Evolutionary conservation across 35 echinoderm and acorn worm species (phyloP), one percentile per base, ranked within the genome.

Genomic region (Lytechinus variegatus): DNA sequence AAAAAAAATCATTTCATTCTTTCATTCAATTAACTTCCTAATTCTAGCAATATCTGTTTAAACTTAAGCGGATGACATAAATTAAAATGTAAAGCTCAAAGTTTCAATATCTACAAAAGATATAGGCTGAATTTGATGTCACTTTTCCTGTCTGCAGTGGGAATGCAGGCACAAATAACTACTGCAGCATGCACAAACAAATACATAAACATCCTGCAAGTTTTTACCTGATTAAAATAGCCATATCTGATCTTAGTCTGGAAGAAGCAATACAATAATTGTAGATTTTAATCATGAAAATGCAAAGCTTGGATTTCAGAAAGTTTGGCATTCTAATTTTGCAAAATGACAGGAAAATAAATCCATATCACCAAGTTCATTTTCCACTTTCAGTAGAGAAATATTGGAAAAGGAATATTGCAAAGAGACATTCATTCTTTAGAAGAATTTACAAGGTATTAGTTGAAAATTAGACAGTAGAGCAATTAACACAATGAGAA

Each of bases 161-260:
- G 13, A 8, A 0, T 27, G 24, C 21, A 7, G 66, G 19, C 19
- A 6, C 66, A 79, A 3, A 79, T 24, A 19, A 79, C 66, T 79
- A 79, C 21, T 24, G 19, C 66, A 79, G 14, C 66, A 79, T 79
- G 66, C 66, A 79, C 66, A 79, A 24, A 79, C 24, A 19, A 16
- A 19, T 79, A 8, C 21, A 79, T 7, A 24, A 79, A 79, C 14
- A 79, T 79, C n/a, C 14, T 79, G 19, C 66, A 79, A 79, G 66
- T 19, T 79, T 71, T 90, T 90, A 90, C 88, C 88, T 90, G 29
- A 90, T 44, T 21, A 90, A 33, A 90, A 52, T 90, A 90, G 88
- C 88, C 88, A 90, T 90, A 52, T 90, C 88, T 52, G 29, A 44
- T 21, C 52, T 90, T 52, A 90, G 88, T 90, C 88, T 90, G 88